These are phyloP conservation scores for Hedya salicella DNA, from an alignment of 2,888 invertebrate genomes.

Conservation along the genomic window DNA sequence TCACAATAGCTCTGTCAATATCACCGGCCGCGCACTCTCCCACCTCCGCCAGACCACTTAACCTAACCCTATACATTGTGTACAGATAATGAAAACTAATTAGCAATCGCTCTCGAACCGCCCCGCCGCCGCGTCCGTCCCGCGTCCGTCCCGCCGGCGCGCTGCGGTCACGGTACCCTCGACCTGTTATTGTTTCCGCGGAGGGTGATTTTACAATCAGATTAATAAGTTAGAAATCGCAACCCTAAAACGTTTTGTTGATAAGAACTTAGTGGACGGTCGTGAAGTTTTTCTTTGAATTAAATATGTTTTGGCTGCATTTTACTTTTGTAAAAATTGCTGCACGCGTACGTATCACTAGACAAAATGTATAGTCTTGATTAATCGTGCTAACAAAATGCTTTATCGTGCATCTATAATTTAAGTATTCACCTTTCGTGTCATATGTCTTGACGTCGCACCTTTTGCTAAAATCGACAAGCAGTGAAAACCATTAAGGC, in stretches of 20 bases:
- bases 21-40: constrained; percentile 19
- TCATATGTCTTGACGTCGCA: no score
- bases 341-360: no score
- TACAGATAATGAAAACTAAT: constrained; percentile 44
- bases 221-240: constrained; percentile 35
- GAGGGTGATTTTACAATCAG: constrained; percentile 30
- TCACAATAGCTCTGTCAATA: constrained; percentile 24
- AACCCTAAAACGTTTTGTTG: constrained; percentile 22
- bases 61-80: constrained; percentile 37
- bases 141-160: constrained; percentile 4
- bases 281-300: no score
- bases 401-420: no score
- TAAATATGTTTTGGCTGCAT: no score
- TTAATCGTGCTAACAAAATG: no score
- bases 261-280: constrained; percentile 1
- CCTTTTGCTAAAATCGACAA: no score
- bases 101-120: constrained; percentile 35
- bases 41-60: constrained; percentile 25
- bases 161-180: constrained; percentile 29
- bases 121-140: neutral
- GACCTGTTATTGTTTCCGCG: constrained; percentile 29
- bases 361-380: no score
- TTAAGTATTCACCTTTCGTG: no score
- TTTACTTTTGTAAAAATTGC: no score
- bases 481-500: no score